Percentiles rank a stretch among this genome's conserved stretches.
These are phyloP conservation scores for Subanguina moxae DNA, from an alignment of 1,140 invertebrate genomes.

Conservation along the genomic window DNA sequence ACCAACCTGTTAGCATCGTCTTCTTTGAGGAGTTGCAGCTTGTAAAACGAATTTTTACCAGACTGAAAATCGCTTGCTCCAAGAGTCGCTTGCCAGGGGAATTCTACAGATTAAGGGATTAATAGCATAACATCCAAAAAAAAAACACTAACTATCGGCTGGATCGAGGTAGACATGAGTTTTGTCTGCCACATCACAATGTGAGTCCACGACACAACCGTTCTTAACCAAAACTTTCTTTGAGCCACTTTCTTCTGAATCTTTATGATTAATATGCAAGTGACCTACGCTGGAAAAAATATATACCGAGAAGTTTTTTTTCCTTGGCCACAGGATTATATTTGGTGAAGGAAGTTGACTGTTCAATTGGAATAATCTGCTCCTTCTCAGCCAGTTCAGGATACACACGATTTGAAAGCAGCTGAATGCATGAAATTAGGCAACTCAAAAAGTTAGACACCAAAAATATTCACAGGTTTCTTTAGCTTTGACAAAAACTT, in stretches of 20 bases:
- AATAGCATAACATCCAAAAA: background rate
- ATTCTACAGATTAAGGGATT: constrained; percentile 9
- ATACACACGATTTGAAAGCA: constrained; percentile 29
- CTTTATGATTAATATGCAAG: background rate
- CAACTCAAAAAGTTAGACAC: background rate
- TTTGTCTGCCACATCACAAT: constrained; percentile 39
- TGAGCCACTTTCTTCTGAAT: background rate
- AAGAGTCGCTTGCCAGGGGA: constrained; percentile 32
- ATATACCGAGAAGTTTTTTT: background rate
- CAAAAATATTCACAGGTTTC: constrained; percentile 9
- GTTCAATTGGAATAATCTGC: background rate
- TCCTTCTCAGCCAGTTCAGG: constrained; percentile 11
- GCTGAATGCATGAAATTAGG: background rate
- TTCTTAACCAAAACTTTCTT: constrained; percentile 31
- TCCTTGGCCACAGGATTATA: constrained; percentile 6
- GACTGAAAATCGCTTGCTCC: constrained; percentile 22
- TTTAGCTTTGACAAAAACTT: constrained; percentile 33
- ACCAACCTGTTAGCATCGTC: constrained; percentile 62
- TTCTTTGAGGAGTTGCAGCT: constrained; percentile 79
- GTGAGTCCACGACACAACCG: constrained; percentile 39
- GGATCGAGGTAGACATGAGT: constrained; percentile 46
- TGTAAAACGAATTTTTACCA: constrained; percentile 81
- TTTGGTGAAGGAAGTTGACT: constrained; percentile 17
- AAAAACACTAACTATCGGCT: constrained; percentile 7
- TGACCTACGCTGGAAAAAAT: too few species aligned